A percentile compares a stretch with the other conserved stretches of the same genome.
Evolutionary conservation across 2,797 vertebrate species (phyloP).

Genomic region (Cichlasoma orientale): DNA sequence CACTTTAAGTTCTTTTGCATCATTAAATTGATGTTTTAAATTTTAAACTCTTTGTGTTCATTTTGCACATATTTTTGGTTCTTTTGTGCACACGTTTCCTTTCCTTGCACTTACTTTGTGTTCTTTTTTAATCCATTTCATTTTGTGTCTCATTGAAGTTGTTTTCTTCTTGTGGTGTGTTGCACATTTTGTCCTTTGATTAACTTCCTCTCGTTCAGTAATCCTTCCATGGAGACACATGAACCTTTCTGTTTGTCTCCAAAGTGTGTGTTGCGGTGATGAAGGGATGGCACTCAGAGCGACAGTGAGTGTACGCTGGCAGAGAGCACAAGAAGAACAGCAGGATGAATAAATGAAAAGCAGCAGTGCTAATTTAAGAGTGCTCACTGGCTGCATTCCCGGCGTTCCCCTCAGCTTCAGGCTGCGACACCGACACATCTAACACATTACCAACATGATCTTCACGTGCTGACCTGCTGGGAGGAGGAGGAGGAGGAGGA

Average conservation of each 20-base stretch:
- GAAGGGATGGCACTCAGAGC: neutral
- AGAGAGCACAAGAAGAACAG: neutral
- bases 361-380: neutral
- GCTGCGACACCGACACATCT: neutral
- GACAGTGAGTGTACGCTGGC: neutral
- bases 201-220: neutral
- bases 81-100: neutral
- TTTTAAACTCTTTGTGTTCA: rapidly evolving
- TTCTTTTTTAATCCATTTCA: neutral
- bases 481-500: neutral
- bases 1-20: rapidly evolving
- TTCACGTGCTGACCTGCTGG: neutral
- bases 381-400: neutral
- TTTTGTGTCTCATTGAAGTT: neutral
- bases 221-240: neutral
- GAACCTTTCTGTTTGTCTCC: neutral
- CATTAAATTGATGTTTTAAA: rapidly evolving
- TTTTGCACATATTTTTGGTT: neutral
- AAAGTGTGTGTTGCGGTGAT: neutral
- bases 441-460: neutral
- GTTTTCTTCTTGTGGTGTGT: neutral
- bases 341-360: neutral
- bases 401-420: neutral
- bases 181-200: neutral
- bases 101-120: neutral